Percentiles rank a stretch among this genome's conserved stretches.
These are phyloP conservation scores for Pogonocherus hispidulus DNA, from an alignment of 2,888 invertebrate genomes.

Conservation along the genomic window DNA sequence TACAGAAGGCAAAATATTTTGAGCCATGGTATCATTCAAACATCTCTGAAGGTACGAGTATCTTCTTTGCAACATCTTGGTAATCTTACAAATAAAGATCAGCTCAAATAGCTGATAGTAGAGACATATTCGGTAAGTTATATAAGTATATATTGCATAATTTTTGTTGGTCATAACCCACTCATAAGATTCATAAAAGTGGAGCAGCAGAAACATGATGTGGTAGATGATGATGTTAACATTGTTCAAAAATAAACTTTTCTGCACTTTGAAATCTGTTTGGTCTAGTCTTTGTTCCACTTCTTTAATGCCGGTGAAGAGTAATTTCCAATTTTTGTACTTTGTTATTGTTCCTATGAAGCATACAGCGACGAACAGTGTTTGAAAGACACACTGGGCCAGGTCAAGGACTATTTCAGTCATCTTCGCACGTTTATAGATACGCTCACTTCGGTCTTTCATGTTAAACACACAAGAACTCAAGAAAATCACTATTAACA, in stretches of 20 bases:
- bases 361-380: neutral
- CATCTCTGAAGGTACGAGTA: conserved; percentile 15
- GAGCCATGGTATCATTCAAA: neutral
- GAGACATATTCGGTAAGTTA: conserved; percentile 8
- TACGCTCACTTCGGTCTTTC: neutral
- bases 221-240: conserved; percentile 19
- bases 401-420: neutral
- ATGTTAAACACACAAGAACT: neutral
- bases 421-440: conserved; percentile 1
- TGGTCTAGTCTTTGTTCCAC: conserved; percentile 1
- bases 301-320: conserved; percentile 7
- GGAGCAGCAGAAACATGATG: neutral
- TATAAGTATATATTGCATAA: neutral
- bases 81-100: conserved; percentile 27
- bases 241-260: conserved; percentile 17
- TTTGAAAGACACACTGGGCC: neutral
- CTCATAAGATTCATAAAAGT: conserved; percentile 9
- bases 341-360: conserved; percentile 3
- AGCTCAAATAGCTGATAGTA: conserved; percentile 31
- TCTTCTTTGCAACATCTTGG: conserved; percentile 17
- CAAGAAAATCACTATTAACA: neutral
- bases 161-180: neutral
- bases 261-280: neutral
- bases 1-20: neutral
- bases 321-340: neutral